Base-by-base conservation (phyloP, 2,888 invertebrate species). In the Strigamia transsilvanica region DNA sequence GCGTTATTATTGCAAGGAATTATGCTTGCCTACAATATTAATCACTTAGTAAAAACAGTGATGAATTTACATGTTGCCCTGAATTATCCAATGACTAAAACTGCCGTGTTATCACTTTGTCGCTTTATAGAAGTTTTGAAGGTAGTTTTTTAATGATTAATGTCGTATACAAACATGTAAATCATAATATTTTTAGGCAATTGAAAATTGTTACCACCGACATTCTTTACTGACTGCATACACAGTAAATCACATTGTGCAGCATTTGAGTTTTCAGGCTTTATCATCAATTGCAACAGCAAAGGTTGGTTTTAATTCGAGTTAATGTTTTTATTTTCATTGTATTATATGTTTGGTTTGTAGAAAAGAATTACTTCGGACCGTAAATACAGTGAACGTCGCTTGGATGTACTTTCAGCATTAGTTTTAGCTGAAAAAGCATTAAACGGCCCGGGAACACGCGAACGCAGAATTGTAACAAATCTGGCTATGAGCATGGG, bases 91-190 rank as follows among this genome's bases (percentile, higher is more conserved):
- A 92, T 98, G 89, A 92, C 93, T 0, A 94, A 94, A 87, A 91
- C 91, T 46, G 92, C 92, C 56, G 91, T 96, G 13, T 90, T 93
- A 84, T 90, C 92, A 3, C 89, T 97, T 80, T 96, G 95, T 88
- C 92, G 93, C 86, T 90, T 96, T 32, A 90, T 95, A 82, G 95
- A 97, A 88, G 90, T 94, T 83, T 88, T 96, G 51, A 95, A 95
- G 86, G 88, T 88, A 82, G 82, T 51, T 77, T 18, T 38, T 32
- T 3, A 12, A 7, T 79, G 3, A 34, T 5, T 3, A 34, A 34
- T 34, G 3, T 34, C 7, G 4, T 34, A 34, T 34, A 34, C 34
- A 34, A 34, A 34, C 34, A 34, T 34, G 3, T 34, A 34, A n/a
- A n/a, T n/a, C n/a, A n/a, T 79, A 38, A 12, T 46, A 13, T 42